phyloP scores from a whole-genome alignment of 1,140 invertebrate species.

The Panagrolaimus sp. region DNA sequence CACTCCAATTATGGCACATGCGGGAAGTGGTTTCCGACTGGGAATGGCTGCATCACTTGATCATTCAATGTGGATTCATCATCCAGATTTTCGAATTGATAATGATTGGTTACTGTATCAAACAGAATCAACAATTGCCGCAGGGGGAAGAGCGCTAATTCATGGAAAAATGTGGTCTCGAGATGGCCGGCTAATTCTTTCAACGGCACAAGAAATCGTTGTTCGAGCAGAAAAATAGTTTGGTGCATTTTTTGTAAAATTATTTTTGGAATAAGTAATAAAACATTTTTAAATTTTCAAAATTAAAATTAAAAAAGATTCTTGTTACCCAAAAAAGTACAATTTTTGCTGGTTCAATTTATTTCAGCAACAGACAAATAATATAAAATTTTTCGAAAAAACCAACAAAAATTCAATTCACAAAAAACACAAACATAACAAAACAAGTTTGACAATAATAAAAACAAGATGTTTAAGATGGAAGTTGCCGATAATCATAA shows the following conservation, averaged over 20 bases:
- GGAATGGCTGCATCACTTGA: conserved; percentile 47
- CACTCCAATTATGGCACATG: conserved; percentile 17
- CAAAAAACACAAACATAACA: too few relatives aligned
- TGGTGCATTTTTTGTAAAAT: not conserved
- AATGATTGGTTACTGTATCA: conserved; percentile 51
- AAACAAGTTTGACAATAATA: too few relatives aligned
- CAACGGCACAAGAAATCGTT: conserved; percentile 45
- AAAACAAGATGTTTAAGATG: too few relatives aligned
- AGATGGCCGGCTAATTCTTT: conserved; percentile 42
- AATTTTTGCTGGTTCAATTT: too few relatives aligned
- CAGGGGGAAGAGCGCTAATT: conserved; percentile 38
- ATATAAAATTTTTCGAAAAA: too few relatives aligned
- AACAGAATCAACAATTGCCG: conserved; percentile 34
- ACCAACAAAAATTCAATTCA: too few relatives aligned
- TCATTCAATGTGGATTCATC: conserved; percentile 49
- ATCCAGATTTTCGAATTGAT: conserved; percentile 39
- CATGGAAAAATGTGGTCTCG: conserved; percentile 45
- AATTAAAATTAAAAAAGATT: too few relatives aligned
- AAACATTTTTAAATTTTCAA: too few relatives aligned
- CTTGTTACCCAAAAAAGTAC: too few relatives aligned
- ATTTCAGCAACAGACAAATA: too few relatives aligned
- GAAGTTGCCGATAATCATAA: too few relatives aligned
- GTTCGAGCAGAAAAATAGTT: conserved; percentile 23
- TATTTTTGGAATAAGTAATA: too few relatives aligned
- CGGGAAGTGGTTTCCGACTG: conserved; percentile 31